A percentile compares a stretch with the other conserved stretches of the same genome.
phyloP scores from a whole-genome alignment of 2,113 vertebrate species.

The Aptenodytes patagonicus region DNA sequence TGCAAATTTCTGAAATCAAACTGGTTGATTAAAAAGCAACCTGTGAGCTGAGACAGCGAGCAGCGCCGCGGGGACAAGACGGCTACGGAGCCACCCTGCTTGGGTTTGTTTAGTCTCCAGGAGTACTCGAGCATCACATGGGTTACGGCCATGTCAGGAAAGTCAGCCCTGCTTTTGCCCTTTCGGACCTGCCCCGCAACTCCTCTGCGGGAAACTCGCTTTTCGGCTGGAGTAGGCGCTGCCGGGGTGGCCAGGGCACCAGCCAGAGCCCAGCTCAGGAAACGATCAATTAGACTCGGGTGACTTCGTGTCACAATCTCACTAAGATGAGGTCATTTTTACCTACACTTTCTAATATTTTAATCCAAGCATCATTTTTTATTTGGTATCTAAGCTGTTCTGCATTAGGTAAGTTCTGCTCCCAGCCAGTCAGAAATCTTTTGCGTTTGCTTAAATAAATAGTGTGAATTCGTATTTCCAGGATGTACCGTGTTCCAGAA shows the following conservation, averaged over 20 bases:
- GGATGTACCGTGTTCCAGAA: not conserved
- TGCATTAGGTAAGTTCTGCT: not conserved
- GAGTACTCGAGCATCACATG: not conserved
- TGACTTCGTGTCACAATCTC: constrained; percentile 3
- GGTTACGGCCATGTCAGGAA: not conserved
- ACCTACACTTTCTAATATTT: constrained; percentile 18
- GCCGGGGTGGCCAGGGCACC: not conserved
- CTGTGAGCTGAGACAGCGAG: not conserved
- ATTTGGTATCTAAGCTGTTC: not conserved
- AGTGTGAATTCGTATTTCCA: constrained; percentile 38
- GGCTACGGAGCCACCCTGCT: not conserved
- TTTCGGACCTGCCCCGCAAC: fast-evolving
- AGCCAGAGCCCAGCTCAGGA: not conserved
- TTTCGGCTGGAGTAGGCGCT: not conserved
- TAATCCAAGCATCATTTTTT: constrained; percentile 10
- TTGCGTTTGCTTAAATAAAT: constrained; percentile 10
- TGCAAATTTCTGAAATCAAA: not conserved
- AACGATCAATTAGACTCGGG: not conserved
- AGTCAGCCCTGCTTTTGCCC: not conserved
- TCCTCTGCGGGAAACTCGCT: fast-evolving
- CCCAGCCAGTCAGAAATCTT: not conserved
- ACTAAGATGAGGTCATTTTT: constrained; percentile 22
- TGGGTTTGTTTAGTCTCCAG: not conserved
- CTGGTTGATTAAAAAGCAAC: not conserved
- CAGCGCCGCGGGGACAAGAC: fast-evolving